Conservation (phyloP, 2,113 vertebrate species). For the Alces alces region DNA sequence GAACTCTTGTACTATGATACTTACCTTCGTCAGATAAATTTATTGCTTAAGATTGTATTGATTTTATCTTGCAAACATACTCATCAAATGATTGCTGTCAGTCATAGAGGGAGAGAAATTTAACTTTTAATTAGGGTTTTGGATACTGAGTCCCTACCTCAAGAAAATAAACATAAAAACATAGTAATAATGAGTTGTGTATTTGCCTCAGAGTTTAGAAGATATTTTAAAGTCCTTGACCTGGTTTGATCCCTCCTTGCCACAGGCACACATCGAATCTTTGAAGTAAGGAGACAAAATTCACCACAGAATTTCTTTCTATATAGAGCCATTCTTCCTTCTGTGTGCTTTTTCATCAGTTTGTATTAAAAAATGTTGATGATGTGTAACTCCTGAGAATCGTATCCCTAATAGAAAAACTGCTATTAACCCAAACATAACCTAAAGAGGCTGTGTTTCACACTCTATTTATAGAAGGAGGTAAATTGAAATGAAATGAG, state of each 20-base stretch:
- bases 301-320: neutral
- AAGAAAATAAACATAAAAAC: neutral
- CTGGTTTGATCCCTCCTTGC: neutral
- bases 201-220: neutral
- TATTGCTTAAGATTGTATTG: slow-evolving; percentile 44
- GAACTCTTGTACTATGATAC: slow-evolving; percentile 36
- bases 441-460: neutral
- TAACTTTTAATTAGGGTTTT: neutral
- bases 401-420: neutral
- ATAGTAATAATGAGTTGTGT: neutral
- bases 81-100: neutral
- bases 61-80: slow-evolving; percentile 46
- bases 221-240: neutral
- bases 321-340: neutral
- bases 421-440: neutral
- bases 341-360: neutral
- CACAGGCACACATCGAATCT: neutral
- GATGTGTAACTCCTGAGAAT: neutral
- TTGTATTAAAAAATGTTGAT: neutral
- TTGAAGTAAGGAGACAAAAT: neutral
- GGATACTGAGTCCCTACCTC: neutral
- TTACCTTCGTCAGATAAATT: slow-evolving; percentile 63
- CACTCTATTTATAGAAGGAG: neutral
- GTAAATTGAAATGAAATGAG: neutral
- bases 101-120: slow-evolving; percentile 13